Percentiles rank a stretch among this genome's conserved stretches.
These are phyloP conservation scores for Drosophila virilis DNA, from an alignment of 1,140 invertebrate species.

Conservation along the genomic window DNA sequence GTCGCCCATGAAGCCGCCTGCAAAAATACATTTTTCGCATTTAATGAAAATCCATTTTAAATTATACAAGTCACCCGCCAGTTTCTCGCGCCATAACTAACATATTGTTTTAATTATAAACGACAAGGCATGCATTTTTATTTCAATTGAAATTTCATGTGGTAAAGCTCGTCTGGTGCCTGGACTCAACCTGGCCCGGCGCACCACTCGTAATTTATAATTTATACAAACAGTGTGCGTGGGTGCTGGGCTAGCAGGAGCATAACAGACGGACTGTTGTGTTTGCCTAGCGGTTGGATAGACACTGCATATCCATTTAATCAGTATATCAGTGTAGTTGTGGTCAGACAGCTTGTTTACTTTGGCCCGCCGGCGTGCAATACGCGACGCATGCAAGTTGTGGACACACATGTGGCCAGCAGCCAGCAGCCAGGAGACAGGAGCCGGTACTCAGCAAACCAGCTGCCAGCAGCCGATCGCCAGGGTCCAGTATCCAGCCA, in stretches of 20 bases:
- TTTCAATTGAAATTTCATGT: constrained; percentile 81
- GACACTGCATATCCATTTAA: constrained; percentile 75
- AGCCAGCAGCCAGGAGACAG: neutral
- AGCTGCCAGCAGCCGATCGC: constrained; percentile 21
- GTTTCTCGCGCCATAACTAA: constrained; percentile 37
- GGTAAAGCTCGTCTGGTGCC: constrained; percentile 22
- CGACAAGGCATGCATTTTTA: constrained; percentile 65
- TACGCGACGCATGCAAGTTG: constrained; percentile 29
- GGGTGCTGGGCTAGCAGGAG: neutral
- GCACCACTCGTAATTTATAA: constrained; percentile 66
- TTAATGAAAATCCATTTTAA: constrained; percentile 43
- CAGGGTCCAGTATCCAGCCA: constrained; percentile 20
- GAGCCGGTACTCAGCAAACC: neutral
- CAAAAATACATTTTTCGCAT: constrained; percentile 8
- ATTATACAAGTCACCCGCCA: constrained; percentile 24
- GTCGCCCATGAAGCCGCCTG: constrained; percentile 92
- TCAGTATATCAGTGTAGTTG: constrained; percentile 56
- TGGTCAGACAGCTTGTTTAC: constrained; percentile 53
- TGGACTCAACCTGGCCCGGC: neutral
- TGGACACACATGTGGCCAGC: constrained; percentile 26
- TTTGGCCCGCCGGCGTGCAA: constrained; percentile 9
- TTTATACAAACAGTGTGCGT: constrained; percentile 48
- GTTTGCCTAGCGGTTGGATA: constrained; percentile 57
- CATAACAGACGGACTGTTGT: constrained; percentile 35
- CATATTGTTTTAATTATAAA: constrained; percentile 71